Evolutionary conservation across 2,888 invertebrate genomes (phyloP), one percentile per base, ranked within the genome.

Genomic region (Luperina testacea): DNA sequence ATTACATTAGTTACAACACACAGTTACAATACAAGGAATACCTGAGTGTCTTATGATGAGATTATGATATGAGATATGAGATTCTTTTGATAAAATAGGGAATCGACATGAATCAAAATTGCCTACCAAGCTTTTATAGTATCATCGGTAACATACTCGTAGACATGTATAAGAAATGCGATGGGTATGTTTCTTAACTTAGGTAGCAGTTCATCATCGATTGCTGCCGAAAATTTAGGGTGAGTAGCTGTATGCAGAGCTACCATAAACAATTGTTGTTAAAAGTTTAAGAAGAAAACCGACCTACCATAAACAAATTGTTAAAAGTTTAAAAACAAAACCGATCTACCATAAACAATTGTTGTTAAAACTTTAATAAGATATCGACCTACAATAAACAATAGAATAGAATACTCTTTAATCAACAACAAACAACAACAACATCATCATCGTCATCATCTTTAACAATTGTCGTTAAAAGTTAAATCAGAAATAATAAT

Each of bases 1-100:
- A 38, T 38, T 38, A 38, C 38, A 38, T 38, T 38, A 38, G 38
- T 4, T 38, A 38, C 2, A 38, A 38, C 38, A 13, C 15, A 2
- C n/a, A n/a, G n/a, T n/a, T n/a, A n/a, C n/a, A n/a, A n/a, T 69
- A 69, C 13, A 64, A 51, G 24, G n/a, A 64, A 68, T 76, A 75
- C 61, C 27, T 48, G 32, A 20, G 48, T 32, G 4, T 69, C 27
- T 64, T 75, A 77, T 69, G 15, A 63, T 53, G 13, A 75, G n/a
- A n/a, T n/a, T n/a, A n/a, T n/a, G n/a, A n/a, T n/a, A n/a, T n/a
- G n/a, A n/a, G n/a, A n/a, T n/a, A n/a, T n/a, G n/a, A 59, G 51
- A 6, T 15, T 53, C 24, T 82, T 74, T 61, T 61, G 20, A 45
- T 45, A 32, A 45, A 59, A 45, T 42, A 20, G 4, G 32, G 1